Evolutionary conservation across 2,113 vertebrate species (phyloP).

Genomic region (Gorilla gorilla): DNA sequence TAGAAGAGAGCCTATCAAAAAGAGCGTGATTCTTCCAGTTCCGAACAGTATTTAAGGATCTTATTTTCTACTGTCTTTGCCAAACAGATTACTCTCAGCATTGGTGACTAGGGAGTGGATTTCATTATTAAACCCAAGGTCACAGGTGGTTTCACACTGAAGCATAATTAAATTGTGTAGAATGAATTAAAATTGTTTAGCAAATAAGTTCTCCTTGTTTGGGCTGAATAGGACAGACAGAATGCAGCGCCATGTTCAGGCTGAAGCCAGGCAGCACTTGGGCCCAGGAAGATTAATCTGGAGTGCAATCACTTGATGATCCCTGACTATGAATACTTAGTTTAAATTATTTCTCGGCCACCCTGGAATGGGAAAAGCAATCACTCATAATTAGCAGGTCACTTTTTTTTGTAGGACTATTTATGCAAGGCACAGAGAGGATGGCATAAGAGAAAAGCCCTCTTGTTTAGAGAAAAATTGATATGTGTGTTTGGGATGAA

Average conservation of each 20-base stretch:
- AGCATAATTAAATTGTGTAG: slow-evolving; percentile 84
- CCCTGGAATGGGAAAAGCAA: slow-evolving; percentile 72
- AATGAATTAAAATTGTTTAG: slow-evolving; percentile 80
- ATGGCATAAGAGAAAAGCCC: slow-evolving; percentile 59
- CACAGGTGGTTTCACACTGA: slow-evolving; percentile 82
- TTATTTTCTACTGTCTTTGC: slow-evolving; percentile 45
- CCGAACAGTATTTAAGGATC: slow-evolving; percentile 10
- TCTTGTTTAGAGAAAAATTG: slow-evolving; percentile 65
- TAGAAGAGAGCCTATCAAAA: not conserved
- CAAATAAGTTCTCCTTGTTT: slow-evolving; percentile 69
- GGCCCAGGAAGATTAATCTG: slow-evolving; percentile 81
- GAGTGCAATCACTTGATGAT: slow-evolving; percentile 81
- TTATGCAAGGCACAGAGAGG: slow-evolving; percentile 48
- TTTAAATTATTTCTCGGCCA: slow-evolving; percentile 83
- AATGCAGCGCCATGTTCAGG: slow-evolving; percentile 69
- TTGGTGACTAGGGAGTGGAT: slow-evolving; percentile 49
- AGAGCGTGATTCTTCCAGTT: not conserved
- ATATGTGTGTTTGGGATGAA: slow-evolving; percentile 55
- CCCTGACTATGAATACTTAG: slow-evolving; percentile 83
- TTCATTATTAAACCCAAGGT: slow-evolving; percentile 79
- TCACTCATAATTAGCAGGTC: slow-evolving; percentile 81
- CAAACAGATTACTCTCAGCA: not conserved
- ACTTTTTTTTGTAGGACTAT: slow-evolving; percentile 62
- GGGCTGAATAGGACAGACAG: slow-evolving; percentile 74
- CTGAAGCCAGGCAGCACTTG: slow-evolving; percentile 39